Evolutionary conservation across 1,140 invertebrate species (phyloP), one percentile per base, ranked within the genome.

Genomic region (Pissodes strobi): DNA sequence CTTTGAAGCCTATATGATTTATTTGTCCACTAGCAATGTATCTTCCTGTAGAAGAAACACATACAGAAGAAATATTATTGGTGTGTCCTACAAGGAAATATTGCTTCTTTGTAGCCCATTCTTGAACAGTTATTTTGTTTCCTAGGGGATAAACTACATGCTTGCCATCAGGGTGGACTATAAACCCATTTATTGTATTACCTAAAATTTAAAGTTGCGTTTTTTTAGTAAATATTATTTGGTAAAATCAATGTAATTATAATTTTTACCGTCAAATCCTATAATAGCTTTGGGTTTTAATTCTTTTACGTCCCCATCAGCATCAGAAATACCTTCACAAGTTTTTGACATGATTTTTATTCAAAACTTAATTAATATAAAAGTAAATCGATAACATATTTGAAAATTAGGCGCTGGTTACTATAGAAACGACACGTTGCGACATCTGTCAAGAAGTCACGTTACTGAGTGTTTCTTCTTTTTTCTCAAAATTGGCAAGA

Each of bases 1-100:
- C 88, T 80, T 92, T 93, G 75, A 95, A 95, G 4, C 93, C 94
- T 75, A 93, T 91, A 72, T 94, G 88, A 73, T 91, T 96, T 9
- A 91, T 85, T 79, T 95, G 92, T 0, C 94, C 94, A 8, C 93
- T 93, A 17, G 91, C 94, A 27, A 97, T 79, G 70, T 87, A 92
- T 21, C 86, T 86, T 37, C 94, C 94, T 65, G 73, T 79, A 55
- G 69, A 71, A 39, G 93, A 95, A 5, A 96, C 72, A 55, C 88
- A 87, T 10, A 97, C 78, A 23, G 91, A 86, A 0, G 92, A 90
- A 30, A 97, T 88, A 41, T 86, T 85, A 79, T 95, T 92, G 0
- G 88, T 88, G 73, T 96, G 94, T 0, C 92, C 93, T 38, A 85
- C 84, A 22, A 96, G 81, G 74, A 94, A 93, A 41, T 80, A 75